Evolutionary conservation across 2,797 vertebrate species (phyloP).

Genomic region (Pantherophis vulpinus): DNA sequence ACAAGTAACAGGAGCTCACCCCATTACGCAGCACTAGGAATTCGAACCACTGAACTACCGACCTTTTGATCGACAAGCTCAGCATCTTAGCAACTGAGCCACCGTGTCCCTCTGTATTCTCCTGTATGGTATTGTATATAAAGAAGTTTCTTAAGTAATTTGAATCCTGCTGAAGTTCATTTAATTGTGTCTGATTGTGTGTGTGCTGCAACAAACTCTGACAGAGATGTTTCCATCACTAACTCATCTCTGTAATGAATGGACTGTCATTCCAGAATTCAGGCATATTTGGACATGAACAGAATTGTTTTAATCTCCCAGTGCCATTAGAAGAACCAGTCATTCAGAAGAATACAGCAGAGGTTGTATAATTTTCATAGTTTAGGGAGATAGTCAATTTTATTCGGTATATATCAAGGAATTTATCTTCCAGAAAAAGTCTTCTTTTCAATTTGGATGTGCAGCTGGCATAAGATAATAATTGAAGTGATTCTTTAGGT

Average conservation of each 20-base stretch:
- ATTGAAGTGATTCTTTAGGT: background rate
- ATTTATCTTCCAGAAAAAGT: background rate
- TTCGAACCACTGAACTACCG: too few species aligned
- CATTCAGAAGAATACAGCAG: background rate
- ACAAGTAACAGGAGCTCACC: too few species aligned
- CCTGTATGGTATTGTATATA: too few species aligned
- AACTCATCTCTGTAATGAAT: background rate
- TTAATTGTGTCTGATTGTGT: too few species aligned
- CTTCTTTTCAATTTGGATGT: too few species aligned
- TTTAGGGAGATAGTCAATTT: background rate
- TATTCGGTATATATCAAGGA: background rate
- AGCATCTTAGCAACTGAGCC: too few species aligned
- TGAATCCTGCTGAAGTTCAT: too few species aligned
- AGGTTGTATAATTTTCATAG: background rate
- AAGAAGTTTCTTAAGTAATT: too few species aligned
- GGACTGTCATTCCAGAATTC: background rate
- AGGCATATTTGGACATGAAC: background rate
- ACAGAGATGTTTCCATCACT: background rate
- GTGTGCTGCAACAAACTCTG: too few species aligned
- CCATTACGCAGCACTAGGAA: too few species aligned
- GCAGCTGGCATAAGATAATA: background rate
- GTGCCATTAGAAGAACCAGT: background rate
- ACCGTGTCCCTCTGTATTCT: too few species aligned
- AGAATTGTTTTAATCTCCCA: background rate
- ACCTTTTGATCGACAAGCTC: too few species aligned